Conservation (phyloP, 2,113 vertebrate species). For the Thinocorus orbignyianus region DNA sequence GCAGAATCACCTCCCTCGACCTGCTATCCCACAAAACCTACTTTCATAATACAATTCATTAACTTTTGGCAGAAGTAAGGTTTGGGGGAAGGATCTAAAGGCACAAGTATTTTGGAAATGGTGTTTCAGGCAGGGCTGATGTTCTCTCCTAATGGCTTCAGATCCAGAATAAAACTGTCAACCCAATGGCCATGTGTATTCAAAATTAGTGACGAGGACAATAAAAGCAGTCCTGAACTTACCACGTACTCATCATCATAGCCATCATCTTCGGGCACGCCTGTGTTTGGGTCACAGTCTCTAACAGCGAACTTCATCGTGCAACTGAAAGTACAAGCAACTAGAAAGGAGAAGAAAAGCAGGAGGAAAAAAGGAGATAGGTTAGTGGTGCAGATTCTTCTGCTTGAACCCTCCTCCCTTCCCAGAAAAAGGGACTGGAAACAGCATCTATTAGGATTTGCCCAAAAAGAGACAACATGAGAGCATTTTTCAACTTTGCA, state of each 20-base stretch:
- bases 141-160: background rate
- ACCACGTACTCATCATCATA: slow-evolving; percentile 98
- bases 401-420: background rate
- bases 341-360: slow-evolving; percentile 66
- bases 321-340: slow-evolving; percentile 92
- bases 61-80: background rate
- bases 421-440: background rate
- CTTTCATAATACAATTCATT: fast-evolving
- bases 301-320: slow-evolving; percentile 94
- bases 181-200: fast-evolving
- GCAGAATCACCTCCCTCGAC: too few relatives aligned
- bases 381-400: background rate
- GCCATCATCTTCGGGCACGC: slow-evolving; percentile 91
- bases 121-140: background rate
- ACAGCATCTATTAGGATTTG: fast-evolving
- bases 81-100: background rate
- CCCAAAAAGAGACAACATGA: fast-evolving
- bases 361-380: too few relatives aligned
- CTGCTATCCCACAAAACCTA: background rate
- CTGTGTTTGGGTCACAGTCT: slow-evolving; percentile 95
- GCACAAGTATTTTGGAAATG: background rate
- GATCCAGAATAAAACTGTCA: background rate
- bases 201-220: background rate
- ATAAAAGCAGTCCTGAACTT: slow-evolving; percentile 5
- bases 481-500: background rate